Percentiles rank a stretch among this genome's conserved stretches.
phyloP scores from a whole-genome alignment of 2,888 invertebrate genomes.

The Eutolmus rufibarbis region DNA sequence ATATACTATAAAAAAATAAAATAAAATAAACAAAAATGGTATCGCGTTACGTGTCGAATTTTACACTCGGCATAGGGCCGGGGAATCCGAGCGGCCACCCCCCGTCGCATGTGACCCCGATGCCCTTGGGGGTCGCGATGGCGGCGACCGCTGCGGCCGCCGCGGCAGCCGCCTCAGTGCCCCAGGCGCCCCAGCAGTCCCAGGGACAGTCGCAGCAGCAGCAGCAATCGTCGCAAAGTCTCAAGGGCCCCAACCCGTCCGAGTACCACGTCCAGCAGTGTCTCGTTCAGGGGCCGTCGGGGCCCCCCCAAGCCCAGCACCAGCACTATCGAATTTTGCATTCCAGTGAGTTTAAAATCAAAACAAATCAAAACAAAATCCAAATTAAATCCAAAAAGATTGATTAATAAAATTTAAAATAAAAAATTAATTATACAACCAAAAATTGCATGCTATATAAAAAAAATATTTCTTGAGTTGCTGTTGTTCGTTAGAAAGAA shows the following conservation, averaged over 20 bases:
- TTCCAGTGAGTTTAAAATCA: slow-evolving; percentile 45
- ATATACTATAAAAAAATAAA: not conserved
- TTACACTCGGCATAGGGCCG: slow-evolving; percentile 42
- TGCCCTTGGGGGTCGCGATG: slow-evolving; percentile 46
- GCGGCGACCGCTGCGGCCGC: slow-evolving; percentile 46
- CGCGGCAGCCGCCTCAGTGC: slow-evolving; percentile 39
- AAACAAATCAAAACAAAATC: not conserved
- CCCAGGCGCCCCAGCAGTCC: slow-evolving; percentile 22
- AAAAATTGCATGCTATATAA: not conserved
- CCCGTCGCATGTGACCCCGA: slow-evolving; percentile 33
- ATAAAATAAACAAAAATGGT: slow-evolving; percentile 40
- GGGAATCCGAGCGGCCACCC: slow-evolving; percentile 43
- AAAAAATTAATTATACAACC: not conserved
- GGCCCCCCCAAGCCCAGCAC: slow-evolving; percentile 34
- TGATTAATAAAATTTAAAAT: not conserved
- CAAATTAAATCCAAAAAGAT: not conserved
- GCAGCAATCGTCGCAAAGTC: slow-evolving; percentile 43
- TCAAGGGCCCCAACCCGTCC: slow-evolving; percentile 43
- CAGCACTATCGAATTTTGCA: slow-evolving; percentile 47
- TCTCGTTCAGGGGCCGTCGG: slow-evolving; percentile 41
- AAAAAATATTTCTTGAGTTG: not conserved
- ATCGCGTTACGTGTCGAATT: slow-evolving; percentile 46
- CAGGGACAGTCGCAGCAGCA: slow-evolving; percentile 5
- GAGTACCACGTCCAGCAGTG: slow-evolving; percentile 47
- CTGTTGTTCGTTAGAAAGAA: not conserved